phyloP scores from a whole-genome alignment of 2,113 vertebrate species.

The Peucedramus taeniatus region DNA sequence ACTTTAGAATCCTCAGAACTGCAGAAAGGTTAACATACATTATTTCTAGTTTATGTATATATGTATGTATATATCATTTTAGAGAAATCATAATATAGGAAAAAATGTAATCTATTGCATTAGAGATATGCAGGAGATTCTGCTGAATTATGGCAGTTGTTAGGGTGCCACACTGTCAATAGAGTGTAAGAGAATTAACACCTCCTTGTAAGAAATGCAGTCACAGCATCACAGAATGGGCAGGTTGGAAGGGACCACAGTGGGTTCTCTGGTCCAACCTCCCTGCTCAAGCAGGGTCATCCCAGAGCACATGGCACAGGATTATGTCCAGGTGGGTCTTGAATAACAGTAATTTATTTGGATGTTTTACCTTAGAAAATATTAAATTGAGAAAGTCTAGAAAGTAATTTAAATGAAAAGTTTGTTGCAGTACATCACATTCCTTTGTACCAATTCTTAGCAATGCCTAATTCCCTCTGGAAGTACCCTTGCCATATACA shows the following conservation, averaged over 20 bases:
- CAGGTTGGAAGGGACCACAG: neutral
- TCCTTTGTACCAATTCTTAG: neutral
- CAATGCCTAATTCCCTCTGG: neutral
- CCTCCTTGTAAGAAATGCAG: neutral
- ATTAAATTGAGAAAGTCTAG: neutral
- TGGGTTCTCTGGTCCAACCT: neutral
- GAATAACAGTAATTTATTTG: neutral
- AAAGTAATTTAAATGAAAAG: neutral
- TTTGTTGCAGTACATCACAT: neutral
- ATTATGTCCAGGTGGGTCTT: neutral
- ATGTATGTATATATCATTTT: neutral
- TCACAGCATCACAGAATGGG: neutral
- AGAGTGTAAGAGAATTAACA: neutral
- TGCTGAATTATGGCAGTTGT: neutral
- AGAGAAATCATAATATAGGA: neutral
- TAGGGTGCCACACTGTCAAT: neutral
- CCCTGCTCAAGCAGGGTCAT: neutral
- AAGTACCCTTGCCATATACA: neutral
- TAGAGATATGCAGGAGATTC: neutral
- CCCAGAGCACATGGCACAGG: neutral
- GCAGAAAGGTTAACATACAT: neutral
- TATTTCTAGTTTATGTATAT: neutral
- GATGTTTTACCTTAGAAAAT: neutral
- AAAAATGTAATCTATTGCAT: neutral
- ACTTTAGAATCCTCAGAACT: neutral